Evolutionary conservation across 2,888 invertebrate genomes (phyloP).

Genomic region (Trichopria drosophilae): DNA sequence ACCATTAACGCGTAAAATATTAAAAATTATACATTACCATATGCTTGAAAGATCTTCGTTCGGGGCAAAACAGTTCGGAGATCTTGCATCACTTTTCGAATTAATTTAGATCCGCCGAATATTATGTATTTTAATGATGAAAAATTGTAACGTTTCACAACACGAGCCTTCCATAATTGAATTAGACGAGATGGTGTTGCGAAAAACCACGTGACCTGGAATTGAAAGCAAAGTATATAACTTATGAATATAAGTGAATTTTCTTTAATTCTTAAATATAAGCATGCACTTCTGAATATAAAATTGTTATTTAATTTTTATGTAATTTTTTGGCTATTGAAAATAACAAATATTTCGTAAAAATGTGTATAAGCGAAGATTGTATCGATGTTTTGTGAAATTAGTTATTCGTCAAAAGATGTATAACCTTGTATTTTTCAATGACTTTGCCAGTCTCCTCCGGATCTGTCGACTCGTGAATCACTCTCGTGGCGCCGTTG

Average conservation of each 20-base stretch:
- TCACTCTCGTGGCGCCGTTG: slow-evolving; percentile 27
- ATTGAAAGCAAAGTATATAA: neutral
- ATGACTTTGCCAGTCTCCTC: slow-evolving; percentile 39
- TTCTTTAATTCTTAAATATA: too few species aligned
- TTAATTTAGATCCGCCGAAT: slow-evolving; percentile 1
- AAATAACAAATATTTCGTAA: too few species aligned
- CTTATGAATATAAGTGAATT: neutral
- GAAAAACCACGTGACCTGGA: slow-evolving; percentile 9
- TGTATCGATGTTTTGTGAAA: neutral
- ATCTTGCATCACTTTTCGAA: neutral
- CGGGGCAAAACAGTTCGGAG: neutral
- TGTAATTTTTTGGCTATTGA: too few species aligned
- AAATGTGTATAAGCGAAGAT: too few species aligned
- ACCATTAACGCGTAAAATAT: too few species aligned
- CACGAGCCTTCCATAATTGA: neutral
- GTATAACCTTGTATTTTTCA: slow-evolving; percentile 3
- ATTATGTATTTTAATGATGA: neutral
- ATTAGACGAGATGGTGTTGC: neutral
- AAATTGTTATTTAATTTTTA: too few species aligned
- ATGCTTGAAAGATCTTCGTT: too few species aligned
- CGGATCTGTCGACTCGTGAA: slow-evolving; percentile 39
- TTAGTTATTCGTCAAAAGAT: neutral
- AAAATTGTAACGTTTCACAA: slow-evolving; percentile 4
- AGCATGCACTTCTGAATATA: too few species aligned
- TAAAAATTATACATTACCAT: too few species aligned